Evolutionary conservation across 2,113 vertebrate species (phyloP), one percentile per base, ranked within the genome.

Genomic region (Donacobius atricapilla): DNA sequence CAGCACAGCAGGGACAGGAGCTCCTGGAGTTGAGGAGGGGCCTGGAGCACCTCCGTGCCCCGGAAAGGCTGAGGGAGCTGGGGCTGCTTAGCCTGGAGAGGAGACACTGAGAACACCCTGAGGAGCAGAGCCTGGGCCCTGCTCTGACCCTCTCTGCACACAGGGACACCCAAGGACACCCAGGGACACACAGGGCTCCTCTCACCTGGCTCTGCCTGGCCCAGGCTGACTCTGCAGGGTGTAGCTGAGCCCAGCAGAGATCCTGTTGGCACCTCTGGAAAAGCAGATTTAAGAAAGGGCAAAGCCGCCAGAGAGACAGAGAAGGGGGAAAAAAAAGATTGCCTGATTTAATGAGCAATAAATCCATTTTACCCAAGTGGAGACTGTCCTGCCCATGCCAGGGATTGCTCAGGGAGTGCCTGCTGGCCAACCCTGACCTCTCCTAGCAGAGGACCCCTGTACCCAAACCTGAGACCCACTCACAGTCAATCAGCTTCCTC

Each of bases 381-480:
- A 51, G 47, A n/a, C 30, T 78, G 8, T n/a, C n/a, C 23, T 78
- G 47, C 37, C 47, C 25, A 22, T 63, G 75, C 40, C 30, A 51
- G 45, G 30, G 47, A 63, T 63, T 78, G 47, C 58, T 63, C 47
- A n/a, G 58, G 58, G 23, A 33, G 45, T 61, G 35, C 28, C 35
- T 20, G n/a, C 60, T 0, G 0, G 20, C 56, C 31, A 85, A 19
- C 15, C 28, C 31, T 0, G 0, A 20, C 13, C 15, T 42, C 51
- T 71, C 17, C 37, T 44, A 24, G 33, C 21, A 40, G 20, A 44
- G 48, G 6, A 35, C 12, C 21, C 40, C 48, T 73, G 58, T 28
- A 18, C 57, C 27, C 48, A 83, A 61, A 47, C 17, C 42, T 39
- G 18, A 58, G 35, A 31, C 4, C 9, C 19, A 35, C 16, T 19